Evolutionary conservation across 2,888 invertebrate genomes (phyloP), one percentile per base, ranked within the genome.

Genomic region (Exocentrus adspersus): DNA sequence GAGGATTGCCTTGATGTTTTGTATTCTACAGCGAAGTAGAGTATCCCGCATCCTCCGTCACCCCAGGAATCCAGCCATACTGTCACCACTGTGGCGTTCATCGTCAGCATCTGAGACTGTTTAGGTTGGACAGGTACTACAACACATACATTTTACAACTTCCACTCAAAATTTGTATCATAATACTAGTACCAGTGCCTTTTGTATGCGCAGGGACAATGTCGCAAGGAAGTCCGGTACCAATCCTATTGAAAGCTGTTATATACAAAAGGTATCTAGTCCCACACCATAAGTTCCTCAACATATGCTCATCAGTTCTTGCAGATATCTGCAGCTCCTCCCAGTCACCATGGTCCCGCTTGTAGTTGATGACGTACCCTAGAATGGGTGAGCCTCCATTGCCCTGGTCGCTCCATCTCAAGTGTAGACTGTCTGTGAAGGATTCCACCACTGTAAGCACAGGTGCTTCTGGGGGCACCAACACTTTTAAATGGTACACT

Each of bases 321-420:
- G 93, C 90, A 69, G 93, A 91, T 57, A 95, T 91, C 80, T 94
- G 94, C 64, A 94, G 84, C 80, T 95, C 95, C 80, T 95, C 94
- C 95, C 95, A 95, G 77, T 95, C 95, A 0, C 95, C 95, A 75
- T 92, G 92, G 75, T 94, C 93, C 10, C 93, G 86, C 79, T 94
- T 94, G 82, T 94, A 95, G 84, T 94, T 94, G 67, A 95, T 92
- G 3, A 94, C 93, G 82, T 94, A 95, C 30, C 94, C 94, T 67
- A 92, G 82, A 64, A 92, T 90, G 19, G 91, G 90, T 67, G 92
- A 93, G 7, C 94, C 94, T 1, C 93, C 93, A 75, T 93, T 92
- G 28, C 90, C 91, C 76, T 91, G 91, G 76, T 91, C 90, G 20
- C 71, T 65, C 74, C 93, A 94, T 77, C 92, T 90, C 60, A 94